Conservation (phyloP, 2,113 vertebrate species). For the Salvelinus namaycush region DNA sequence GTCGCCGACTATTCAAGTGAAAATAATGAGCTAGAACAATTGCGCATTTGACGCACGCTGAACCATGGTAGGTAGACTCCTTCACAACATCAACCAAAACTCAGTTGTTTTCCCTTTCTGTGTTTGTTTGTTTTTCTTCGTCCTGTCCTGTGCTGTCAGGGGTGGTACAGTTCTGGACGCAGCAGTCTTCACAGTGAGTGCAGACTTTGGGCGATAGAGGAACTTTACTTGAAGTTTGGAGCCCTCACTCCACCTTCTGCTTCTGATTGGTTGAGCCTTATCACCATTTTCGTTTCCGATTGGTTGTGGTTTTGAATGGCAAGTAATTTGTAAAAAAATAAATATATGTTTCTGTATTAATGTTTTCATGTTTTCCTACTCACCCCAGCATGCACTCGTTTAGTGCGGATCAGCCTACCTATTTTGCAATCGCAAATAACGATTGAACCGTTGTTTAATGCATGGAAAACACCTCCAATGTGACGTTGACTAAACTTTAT, state of each 20-base stretch:
- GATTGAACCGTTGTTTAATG: no score
- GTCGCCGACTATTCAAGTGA: background rate
- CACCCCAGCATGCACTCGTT: background rate
- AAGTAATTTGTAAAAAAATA: slow-evolving; percentile 20
- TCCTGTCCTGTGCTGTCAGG: slow-evolving; percentile 41
- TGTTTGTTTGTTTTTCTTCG: slow-evolving; percentile 55
- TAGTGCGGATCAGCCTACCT: background rate
- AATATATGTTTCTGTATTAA: slow-evolving; percentile 15
- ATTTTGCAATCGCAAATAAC: no score
- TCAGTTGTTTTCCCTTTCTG: slow-evolving; percentile 35
- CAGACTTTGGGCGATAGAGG: slow-evolving; percentile 47
- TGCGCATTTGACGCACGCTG: slow-evolving; percentile 62
- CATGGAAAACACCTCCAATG: no score
- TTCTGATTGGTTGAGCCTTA: slow-evolving; percentile 62
- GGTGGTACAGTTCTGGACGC: slow-evolving; percentile 40
- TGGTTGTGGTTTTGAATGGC: slow-evolving; percentile 43
- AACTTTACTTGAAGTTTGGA: slow-evolving; percentile 70
- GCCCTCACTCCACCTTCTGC: slow-evolving; percentile 62
- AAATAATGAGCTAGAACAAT: slow-evolving; percentile 10
- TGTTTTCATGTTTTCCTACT: background rate
- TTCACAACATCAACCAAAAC: slow-evolving; percentile 12
- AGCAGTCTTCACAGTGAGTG: slow-evolving; percentile 51
- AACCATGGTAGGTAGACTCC: slow-evolving; percentile 51
- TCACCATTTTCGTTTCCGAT: slow-evolving; percentile 46
- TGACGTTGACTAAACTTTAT: no score